Percentiles rank a stretch among this genome's conserved stretches.
phyloP scores from a whole-genome alignment of 2,888 invertebrate species.

The Latrodectus hesperus region DNA sequence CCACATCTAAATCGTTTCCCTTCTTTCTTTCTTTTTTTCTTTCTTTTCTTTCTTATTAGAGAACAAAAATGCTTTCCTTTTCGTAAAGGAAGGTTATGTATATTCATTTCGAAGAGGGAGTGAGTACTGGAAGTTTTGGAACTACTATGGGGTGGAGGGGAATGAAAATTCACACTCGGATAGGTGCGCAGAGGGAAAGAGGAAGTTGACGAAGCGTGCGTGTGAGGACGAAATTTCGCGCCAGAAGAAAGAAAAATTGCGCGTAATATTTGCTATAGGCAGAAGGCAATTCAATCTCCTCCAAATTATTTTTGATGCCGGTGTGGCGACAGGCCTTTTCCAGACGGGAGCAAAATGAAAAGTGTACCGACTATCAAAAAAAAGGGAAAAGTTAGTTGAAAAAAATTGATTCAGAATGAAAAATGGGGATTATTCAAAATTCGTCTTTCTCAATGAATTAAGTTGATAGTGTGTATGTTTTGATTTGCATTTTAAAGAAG shows the following conservation, averaged over 20 bases:
- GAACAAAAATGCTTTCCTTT: slow-evolving; percentile 25
- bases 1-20: not conserved
- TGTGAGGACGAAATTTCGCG: slow-evolving; percentile 23
- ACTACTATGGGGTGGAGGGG: not conserved
- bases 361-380: no score
- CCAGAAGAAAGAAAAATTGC: not conserved
- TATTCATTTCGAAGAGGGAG: slow-evolving; percentile 37
- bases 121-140: not conserved
- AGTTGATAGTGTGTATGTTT: no score
- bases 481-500: no score
- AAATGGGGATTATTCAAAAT: no score
- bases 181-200: slow-evolving; percentile 29
- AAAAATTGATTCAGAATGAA: no score
- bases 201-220: not conserved
- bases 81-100: slow-evolving; percentile 46
- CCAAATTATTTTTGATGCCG: slow-evolving; percentile 67
- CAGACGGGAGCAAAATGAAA: no score
- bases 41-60: slow-evolving; percentile 20
- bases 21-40: not conserved
- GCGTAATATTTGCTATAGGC: slow-evolving; percentile 34
- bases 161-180: slow-evolving; percentile 51
- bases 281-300: slow-evolving; percentile 52
- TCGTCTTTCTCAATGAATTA: no score
- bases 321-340: slow-evolving; percentile 32
- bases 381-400: no score